Evolutionary conservation across 2,888 invertebrate species (phyloP), one percentile per base, ranked within the genome.

Genomic region (Mythimna pallens): DNA sequence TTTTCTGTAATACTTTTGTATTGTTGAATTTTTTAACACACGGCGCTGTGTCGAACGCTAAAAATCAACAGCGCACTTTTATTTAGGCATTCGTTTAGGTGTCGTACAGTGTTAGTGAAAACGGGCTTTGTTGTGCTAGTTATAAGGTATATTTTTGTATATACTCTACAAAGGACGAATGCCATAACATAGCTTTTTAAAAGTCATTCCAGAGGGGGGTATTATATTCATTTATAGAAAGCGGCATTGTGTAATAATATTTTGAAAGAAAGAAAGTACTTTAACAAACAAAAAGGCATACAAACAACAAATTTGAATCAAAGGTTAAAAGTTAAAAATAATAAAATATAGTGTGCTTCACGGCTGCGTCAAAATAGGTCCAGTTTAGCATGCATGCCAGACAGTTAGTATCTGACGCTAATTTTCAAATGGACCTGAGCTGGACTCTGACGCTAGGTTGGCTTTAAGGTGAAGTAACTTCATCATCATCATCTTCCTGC

Each of bases 151-250:
- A 74, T 76, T 81, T 80, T 83, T 81, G 77, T 84, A 79, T 52
- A 82, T 78, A 82, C 30, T 75, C 70, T 77, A 73, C 67, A 67
- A 65, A 74, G 40, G 65, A 63, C 58, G 54, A 68, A 72, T 57
- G 74, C 76, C 76, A 70, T 83, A 73, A 65, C 50, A 43, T 78
- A 79, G 67, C 62, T 65, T 73, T 72, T 68, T 73, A 65, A 72
- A 70, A 71, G 40, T 78, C 84, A 83, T 83, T 84, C 84, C 83
- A 83, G 58, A 55, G n/a, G 43, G 64, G 64, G 71, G 67, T 69
- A 34, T 65, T 69, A 34, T 65, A 47, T 40, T 65, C 54, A 54
- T 58, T 68, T 70, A 59, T 64, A 30, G 14, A 43, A 68, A n/a
- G 57, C 50, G 78, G 77, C 78, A 76, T 76, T 76, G 55, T 58